phyloP scores from a whole-genome alignment of 2,113 vertebrate species.

The Microcebus ravelobensis region DNA sequence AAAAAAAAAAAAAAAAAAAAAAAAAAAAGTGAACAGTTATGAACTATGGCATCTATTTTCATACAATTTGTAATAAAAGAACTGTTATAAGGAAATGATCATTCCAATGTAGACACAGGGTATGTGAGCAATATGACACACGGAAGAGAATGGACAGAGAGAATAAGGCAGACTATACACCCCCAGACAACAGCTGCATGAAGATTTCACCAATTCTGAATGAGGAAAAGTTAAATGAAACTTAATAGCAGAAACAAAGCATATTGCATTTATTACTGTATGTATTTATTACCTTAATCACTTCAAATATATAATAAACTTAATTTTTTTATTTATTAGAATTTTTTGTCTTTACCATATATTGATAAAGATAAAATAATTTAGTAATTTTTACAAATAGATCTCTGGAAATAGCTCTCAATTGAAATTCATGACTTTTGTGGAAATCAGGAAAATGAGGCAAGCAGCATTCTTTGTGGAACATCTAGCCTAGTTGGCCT shows the following conservation, averaged over 20 bases:
- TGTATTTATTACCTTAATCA: background rate
- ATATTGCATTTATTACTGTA: background rate
- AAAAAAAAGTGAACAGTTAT: too few relatives aligned
- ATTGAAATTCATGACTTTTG: background rate
- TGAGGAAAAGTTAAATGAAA: background rate
- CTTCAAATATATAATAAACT: background rate
- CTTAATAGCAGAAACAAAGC: background rate
- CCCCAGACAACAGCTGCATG: fast-evolving
- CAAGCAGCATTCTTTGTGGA: background rate
- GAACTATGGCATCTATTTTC: background rate
- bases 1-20: too few relatives aligned
- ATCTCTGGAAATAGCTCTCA: background rate
- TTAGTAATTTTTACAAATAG: background rate
- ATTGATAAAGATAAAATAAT: background rate
- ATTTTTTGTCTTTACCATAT: background rate
- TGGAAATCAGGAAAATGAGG: background rate
- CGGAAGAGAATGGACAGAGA: background rate
- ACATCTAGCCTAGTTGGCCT: fast-evolving
- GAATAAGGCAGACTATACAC: background rate
- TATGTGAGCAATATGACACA: background rate
- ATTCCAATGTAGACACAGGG: background rate
- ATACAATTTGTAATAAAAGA: background rate
- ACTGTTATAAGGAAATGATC: background rate
- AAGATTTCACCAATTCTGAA: background rate
- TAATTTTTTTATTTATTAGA: background rate